phyloP scores from a whole-genome alignment of 2,797 vertebrate genomes.

The Balearica regulorum region DNA sequence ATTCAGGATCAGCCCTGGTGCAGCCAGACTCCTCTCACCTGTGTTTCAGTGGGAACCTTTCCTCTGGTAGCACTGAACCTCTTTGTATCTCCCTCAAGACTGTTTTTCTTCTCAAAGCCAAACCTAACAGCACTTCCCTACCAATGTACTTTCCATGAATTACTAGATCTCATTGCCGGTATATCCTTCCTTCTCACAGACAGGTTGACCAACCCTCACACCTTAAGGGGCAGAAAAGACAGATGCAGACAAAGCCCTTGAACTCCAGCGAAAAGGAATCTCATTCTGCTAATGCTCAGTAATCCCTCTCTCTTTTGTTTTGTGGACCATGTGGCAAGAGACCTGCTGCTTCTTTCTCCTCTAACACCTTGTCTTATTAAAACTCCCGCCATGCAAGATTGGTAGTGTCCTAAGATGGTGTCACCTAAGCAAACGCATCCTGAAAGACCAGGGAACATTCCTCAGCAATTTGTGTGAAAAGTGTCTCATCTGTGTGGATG shows the following conservation, averaged over 20 bases:
- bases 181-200: neutral
- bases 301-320: neutral
- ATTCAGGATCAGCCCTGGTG: neutral
- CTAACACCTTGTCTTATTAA: neutral
- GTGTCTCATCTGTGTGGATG: neutral
- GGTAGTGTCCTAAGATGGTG: neutral
- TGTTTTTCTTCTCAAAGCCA: neutral
- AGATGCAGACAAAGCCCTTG: neutral
- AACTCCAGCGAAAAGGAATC: neutral
- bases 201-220: neutral
- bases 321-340: neutral
- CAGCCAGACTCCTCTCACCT: neutral
- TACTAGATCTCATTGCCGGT: neutral
- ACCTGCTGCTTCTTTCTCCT: neutral
- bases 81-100: neutral
- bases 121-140: neutral
- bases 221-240: neutral
- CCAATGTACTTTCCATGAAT: fast-evolving
- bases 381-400: neutral
- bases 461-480: neutral
- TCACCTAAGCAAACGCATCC: neutral
- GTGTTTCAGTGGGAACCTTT: neutral
- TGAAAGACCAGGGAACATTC: neutral
- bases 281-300: neutral
- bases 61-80: neutral